Evolutionary conservation across 2,113 vertebrate species (phyloP).

Genomic region (Ploceus nigricollis): DNA sequence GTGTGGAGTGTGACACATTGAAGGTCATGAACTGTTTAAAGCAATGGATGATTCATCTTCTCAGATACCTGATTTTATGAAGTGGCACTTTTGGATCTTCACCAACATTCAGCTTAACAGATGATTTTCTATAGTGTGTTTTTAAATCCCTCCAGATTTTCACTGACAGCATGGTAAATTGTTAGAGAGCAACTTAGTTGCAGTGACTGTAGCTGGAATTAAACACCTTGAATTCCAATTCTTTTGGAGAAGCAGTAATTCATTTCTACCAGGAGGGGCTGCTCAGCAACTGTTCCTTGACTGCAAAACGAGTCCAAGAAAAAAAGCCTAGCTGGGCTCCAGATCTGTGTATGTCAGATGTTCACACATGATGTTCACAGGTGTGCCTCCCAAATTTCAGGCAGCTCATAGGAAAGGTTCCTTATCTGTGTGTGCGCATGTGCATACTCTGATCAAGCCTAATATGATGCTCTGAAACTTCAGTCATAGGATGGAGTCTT

Average conservation of each 20-base stretch:
- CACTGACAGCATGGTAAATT: neutral
- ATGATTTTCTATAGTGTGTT: neutral
- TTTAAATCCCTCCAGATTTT: neutral
- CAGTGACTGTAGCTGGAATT: neutral
- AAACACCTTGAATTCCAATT: neutral
- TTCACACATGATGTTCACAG: neutral
- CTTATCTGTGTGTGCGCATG: fast-evolving
- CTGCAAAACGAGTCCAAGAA: neutral
- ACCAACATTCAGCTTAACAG: neutral
- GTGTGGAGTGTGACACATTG: neutral
- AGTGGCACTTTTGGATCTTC: neutral
- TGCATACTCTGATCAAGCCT: neutral
- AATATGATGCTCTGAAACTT: neutral
- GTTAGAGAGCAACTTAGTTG: neutral
- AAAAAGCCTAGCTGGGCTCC: neutral
- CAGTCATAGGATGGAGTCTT: neutral
- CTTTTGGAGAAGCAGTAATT: constrained; percentile 8
- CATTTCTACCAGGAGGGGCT: constrained; percentile 34
- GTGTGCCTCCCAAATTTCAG: neutral
- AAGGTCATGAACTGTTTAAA: neutral
- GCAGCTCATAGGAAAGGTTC: neutral
- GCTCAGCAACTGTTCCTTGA: neutral
- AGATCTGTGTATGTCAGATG: neutral
- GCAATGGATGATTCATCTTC: neutral
- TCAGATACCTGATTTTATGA: neutral